Evolutionary conservation across 2,888 invertebrate species (phyloP).

Genomic region (Microctonus aethiopoides): DNA sequence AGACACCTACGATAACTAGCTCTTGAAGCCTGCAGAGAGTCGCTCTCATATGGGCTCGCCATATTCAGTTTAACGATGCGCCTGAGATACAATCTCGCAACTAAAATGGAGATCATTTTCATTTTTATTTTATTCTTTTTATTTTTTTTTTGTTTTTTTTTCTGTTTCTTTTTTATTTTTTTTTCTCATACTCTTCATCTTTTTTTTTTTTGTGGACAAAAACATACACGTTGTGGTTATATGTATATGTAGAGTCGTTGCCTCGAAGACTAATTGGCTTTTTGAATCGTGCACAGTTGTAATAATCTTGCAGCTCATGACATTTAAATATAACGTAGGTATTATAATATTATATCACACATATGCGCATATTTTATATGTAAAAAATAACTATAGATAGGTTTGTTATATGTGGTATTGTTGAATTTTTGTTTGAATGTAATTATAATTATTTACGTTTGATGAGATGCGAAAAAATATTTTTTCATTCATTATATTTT

Average conservation of each 20-base stretch:
- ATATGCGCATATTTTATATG: not conserved
- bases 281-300: not conserved
- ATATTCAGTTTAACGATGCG: conserved; percentile 36
- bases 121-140: conserved; percentile 14
- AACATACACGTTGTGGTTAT: conserved; percentile 19
- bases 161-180: not conserved
- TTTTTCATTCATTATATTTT: not conserved
- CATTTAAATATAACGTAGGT: not conserved
- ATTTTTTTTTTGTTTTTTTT: not conserved
- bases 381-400: no score
- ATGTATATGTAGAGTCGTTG: conserved; percentile 31
- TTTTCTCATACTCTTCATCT: not conserved
- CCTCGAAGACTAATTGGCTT: conserved; percentile 43
- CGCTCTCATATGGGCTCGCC: conserved; percentile 33
- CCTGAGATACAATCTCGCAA: conserved; percentile 34
- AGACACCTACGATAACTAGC: conserved; percentile 59
- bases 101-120: conserved; percentile 28
- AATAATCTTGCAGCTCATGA: not conserved
- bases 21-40: conserved; percentile 42
- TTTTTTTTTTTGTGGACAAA: conserved; percentile 20
- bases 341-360: not conserved
- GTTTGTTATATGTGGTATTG: not conserved
- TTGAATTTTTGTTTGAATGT: conserved; percentile 20
- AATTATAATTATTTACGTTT: conserved; percentile 16
- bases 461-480: conserved; percentile 8